Evolutionary conservation across 2,888 invertebrate species (phyloP), one percentile per base, ranked within the genome.

Genomic region (Gymnoscelis rufifasciata): DNA sequence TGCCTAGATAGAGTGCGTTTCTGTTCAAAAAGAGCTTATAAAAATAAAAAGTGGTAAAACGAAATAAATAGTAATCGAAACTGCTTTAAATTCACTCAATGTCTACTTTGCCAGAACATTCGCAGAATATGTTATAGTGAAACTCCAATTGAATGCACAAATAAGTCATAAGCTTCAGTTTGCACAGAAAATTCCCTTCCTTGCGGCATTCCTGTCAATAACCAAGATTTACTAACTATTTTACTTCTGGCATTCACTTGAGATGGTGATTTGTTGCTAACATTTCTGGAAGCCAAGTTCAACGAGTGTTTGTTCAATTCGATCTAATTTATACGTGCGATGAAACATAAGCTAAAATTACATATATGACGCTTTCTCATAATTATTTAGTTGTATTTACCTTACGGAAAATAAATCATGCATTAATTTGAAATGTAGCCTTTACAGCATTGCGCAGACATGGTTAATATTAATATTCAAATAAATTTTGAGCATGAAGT

Each of bases 321-420:
- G 35, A 26, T 43, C 39, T 35, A 35, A 37, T 48, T 40, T 37
- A 43, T 43, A 19, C 29, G 30, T 8, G 24, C 39, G 36, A 47
- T 47, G 47, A 24, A 36, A 24, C 39, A 43, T 48, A 43, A 39
- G 39, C 19, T 43, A 8, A 14, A 3, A 30, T 13, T 27, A 28
- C 23, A 43, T 31, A 43, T 40, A 48, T 30, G 36, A 40, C 13
- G 36, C 26, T 31, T 27, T 43, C 27, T 29, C 19, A 40, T 30
- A 37, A 30, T 19, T 19, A 19, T 5, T 19, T n/a, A n/a, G n/a
- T n/a, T n/a, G n/a, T n/a, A n/a, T n/a, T n/a, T n/a, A n/a, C n/a
- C n/a, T n/a, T n/a, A n/a, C n/a, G 19, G 2, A 19, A 19, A 2
- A 19, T 19, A 19, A 19, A 19, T 2, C 19, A 3, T 38, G 27